phyloP scores from a whole-genome alignment of 2,113 vertebrate species.

The Sorex fumeus region DNA sequence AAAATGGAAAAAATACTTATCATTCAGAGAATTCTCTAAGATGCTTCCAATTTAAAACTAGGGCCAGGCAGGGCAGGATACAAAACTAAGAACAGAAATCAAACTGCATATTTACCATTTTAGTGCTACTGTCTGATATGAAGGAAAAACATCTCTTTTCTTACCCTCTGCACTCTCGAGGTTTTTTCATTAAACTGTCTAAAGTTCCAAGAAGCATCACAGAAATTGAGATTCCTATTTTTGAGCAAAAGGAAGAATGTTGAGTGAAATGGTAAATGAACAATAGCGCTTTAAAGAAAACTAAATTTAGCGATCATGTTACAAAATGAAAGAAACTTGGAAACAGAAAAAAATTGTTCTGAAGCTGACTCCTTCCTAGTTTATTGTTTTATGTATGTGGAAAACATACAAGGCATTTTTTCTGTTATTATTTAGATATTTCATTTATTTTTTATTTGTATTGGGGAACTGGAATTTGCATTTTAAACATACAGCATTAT shows the following conservation, averaged over 20 bases:
- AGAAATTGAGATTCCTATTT: slow-evolving; percentile 70
- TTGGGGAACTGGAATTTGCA: no score
- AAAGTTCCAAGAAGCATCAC: slow-evolving; percentile 64
- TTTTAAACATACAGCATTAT: no score
- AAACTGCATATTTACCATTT: slow-evolving; percentile 66
- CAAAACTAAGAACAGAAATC: slow-evolving; percentile 63
- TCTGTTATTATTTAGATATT: no score
- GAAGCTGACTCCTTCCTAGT: not conserved
- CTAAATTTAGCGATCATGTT: not conserved
- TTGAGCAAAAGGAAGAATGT: slow-evolving; percentile 30
- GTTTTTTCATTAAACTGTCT: slow-evolving; percentile 77
- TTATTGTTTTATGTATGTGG: slow-evolving; percentile 19
- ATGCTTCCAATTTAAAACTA: slow-evolving; percentile 74
- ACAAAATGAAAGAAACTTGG: slow-evolving; percentile 8
- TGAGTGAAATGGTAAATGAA: slow-evolving; percentile 67
- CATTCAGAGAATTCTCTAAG: slow-evolving; percentile 61
- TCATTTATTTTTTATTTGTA: no score
- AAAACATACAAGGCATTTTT: not conserved
- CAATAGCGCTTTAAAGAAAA: slow-evolving; percentile 59
- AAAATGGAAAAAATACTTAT: slow-evolving; percentile 59
- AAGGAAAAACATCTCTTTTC: slow-evolving; percentile 34
- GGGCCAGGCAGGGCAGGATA: slow-evolving; percentile 22
- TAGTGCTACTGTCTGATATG: slow-evolving; percentile 29
- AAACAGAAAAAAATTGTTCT: slow-evolving; percentile 28
- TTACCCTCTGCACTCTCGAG: slow-evolving; percentile 61